Base-by-base conservation (phyloP, 2,888 invertebrate genomes). In the Apamea monoglypha region DNA sequence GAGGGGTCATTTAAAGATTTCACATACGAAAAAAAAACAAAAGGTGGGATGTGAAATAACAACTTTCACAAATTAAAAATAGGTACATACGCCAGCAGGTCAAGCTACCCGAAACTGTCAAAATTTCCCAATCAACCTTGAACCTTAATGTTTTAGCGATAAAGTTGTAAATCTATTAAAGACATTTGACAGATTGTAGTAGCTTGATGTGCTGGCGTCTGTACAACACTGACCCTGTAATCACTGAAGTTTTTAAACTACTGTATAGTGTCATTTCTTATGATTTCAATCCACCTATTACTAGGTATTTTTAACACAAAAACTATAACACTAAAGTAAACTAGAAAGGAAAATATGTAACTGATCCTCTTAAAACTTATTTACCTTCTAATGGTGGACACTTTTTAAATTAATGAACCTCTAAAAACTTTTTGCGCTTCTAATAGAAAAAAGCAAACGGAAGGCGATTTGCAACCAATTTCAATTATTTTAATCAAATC, bases 401-500 rank as follows among this genome's bases (percentile, higher is more conserved):
- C 8, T 10, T 63, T 63, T 61, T 25, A 29, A 61, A 29, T 61
- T 29, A 29, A 29, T 18, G 18, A 63, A 63, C 12, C 1, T 64
- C 12, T 21, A 21, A 64, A 21, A 25, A 25, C 21, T 5, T 36
- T 25, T 25, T 66, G 25, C 10, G 0, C 12, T 3, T 63, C 4
- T 63, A 63, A 10, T 63, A 59, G 1, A 40, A 44, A 44, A 78
- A 69, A 21, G 14, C 2, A 76, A 75, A 61, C 16, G 29, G 25
- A 47, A 40, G 25, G 8, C 7, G 0, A 32, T 74, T 79, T 47
- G 29, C 40, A 64, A 36, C 36, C 25, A 76, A 56, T 82, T 84
- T 80, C 78, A 86, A 82, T 71, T 77, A 84, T 74, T 82, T 87
- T 85, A 90, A 89, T 90, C 86, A 83, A 87, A 86, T 76, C 47